Percentiles rank a stretch among this genome's conserved stretches.
phyloP scores from a whole-genome alignment of 2,797 vertebrate species.

The Cetoscarus ocellatus region DNA sequence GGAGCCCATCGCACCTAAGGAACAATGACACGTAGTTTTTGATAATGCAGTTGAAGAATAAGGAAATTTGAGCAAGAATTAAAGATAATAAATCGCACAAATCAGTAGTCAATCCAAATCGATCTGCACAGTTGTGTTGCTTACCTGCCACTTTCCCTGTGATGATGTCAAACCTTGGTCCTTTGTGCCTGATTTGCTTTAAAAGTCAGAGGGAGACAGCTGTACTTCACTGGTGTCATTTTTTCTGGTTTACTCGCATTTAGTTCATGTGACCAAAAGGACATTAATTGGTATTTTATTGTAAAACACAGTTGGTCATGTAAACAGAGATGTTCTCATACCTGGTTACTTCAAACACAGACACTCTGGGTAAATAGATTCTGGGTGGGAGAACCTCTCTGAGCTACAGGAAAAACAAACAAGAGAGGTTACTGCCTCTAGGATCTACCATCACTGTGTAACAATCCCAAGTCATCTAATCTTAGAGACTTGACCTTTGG shows the following conservation, averaged over 20 bases:
- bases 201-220: slow-evolving; percentile 33
- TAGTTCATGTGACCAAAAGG: slow-evolving; percentile 5
- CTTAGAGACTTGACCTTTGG: fast-evolving
- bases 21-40: slow-evolving; percentile 18
- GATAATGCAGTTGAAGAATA: background rate
- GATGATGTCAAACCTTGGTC: no score
- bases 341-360: slow-evolving; percentile 67
- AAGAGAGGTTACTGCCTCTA: slow-evolving; percentile 12
- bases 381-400: background rate
- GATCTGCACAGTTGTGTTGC: background rate
- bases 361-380: slow-evolving; percentile 66
- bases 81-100: background rate
- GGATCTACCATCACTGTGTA: slow-evolving; percentile 8
- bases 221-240: background rate
- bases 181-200: no score
- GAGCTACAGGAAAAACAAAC: slow-evolving; percentile 71
- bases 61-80: background rate
- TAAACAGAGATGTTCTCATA: slow-evolving; percentile 45
- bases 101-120: background rate
- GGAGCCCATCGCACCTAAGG: slow-evolving; percentile 31
- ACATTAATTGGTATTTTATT: slow-evolving; percentile 19
- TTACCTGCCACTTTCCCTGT: slow-evolving; percentile 25
- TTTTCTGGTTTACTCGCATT: slow-evolving; percentile 1
- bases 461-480: background rate
- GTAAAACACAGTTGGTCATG: background rate